Evolutionary conservation across 2,888 invertebrate genomes (phyloP).

Genomic region (Euspilapteryx auroguttella): DNA sequence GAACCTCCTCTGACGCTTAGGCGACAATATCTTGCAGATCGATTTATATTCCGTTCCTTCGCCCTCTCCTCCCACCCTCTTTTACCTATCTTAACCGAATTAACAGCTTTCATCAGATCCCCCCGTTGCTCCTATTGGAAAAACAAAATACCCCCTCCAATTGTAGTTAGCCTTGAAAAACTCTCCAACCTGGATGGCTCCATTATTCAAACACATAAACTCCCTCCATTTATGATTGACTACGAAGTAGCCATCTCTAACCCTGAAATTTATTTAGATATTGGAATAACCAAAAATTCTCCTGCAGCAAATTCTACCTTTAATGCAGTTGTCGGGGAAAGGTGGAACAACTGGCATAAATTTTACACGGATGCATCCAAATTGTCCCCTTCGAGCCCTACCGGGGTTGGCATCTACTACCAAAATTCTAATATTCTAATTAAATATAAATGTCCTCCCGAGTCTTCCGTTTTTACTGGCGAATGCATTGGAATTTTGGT

Average conservation of each 20-base stretch:
- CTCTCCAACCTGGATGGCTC: too few species aligned
- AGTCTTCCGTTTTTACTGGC: too few species aligned
- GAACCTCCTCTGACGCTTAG: constrained; percentile 2
- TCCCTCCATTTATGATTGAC: too few species aligned
- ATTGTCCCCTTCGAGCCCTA: not conserved
- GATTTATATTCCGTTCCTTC: not conserved
- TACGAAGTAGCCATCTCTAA: too few species aligned
- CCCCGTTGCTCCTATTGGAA: constrained; percentile 1
- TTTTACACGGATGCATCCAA: too few species aligned
- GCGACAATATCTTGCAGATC: constrained; percentile 1
- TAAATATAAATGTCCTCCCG: not conserved
- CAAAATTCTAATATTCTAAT: not conserved
- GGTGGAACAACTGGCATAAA: too few species aligned
- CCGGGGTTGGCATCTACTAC: constrained; percentile 1
- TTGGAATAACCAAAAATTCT: not conserved
- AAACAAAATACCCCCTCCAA: not conserved
- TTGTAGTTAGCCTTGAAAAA: too few species aligned
- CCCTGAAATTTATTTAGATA: not conserved
- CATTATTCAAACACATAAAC: too few species aligned
- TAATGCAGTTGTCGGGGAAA: too few species aligned
- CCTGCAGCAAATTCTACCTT: not conserved
- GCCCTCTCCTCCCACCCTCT: not conserved
- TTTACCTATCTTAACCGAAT: not conserved
- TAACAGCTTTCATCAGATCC: not conserved
- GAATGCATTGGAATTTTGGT: not conserved